Percentiles rank a stretch among this genome's conserved stretches.
phyloP scores from a whole-genome alignment of 30 jellyfish, hydroid and myxozoan genomes.

The Clytia hemisphaerica region DNA sequence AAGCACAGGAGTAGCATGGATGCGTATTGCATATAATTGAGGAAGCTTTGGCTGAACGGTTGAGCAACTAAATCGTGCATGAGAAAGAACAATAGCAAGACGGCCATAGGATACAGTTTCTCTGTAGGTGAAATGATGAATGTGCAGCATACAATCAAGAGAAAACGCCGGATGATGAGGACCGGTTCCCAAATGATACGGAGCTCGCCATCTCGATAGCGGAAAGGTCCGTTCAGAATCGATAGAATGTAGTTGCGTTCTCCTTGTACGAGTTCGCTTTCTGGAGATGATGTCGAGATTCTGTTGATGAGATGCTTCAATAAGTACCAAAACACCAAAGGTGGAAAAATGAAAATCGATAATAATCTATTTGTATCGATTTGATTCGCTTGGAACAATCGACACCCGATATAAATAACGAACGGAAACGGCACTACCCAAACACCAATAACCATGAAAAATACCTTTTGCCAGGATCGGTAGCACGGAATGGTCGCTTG shows the following conservation, averaged over 20 bases:
- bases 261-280: no score
- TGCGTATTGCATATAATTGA: conserved; percentile 27
- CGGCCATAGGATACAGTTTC: conserved; percentile 2
- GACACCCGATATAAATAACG: background rate
- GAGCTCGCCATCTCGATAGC: no score
- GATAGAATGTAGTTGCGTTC: background rate
- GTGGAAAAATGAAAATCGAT: conserved; percentile 14
- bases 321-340: conserved; percentile 8
- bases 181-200: conserved; percentile 46
- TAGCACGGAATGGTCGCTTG: conserved; percentile 37
- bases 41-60: conserved; percentile 34
- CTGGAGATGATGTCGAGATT: background rate
- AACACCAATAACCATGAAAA: background rate
- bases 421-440: conserved; percentile 39
- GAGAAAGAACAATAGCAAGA: conserved; percentile 17
- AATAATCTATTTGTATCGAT: background rate
- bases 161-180: conserved; percentile 27
- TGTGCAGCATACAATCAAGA: background rate
- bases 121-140: conserved; percentile 8
- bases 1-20: conserved; percentile 23
- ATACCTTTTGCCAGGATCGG: conserved; percentile 28
- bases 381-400: conserved; percentile 4
- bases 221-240: conserved; percentile 12
- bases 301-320: background rate
- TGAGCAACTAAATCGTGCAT: conserved; percentile 18